Conservation (phyloP, 2,888 invertebrate genomes). For the Nemotelus nigrinus region DNA sequence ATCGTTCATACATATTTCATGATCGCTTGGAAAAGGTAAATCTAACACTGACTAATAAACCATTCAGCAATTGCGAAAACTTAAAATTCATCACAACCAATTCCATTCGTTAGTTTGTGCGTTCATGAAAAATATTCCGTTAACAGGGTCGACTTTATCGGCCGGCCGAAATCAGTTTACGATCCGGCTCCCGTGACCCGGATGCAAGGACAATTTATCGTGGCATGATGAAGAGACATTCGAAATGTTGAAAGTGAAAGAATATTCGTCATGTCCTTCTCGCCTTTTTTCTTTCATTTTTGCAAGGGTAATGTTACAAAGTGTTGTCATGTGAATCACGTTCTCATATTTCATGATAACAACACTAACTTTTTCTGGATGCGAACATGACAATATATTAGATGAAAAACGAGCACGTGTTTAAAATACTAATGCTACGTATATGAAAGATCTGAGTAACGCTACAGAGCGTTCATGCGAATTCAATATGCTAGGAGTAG, state of each 20-base stretch:
- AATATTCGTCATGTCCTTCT: conserved; percentile 16
- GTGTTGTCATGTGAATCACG: conserved; percentile 41
- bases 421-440: conserved; percentile 21
- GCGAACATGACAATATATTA: conserved; percentile 34
- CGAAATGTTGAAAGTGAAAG: conserved; percentile 33
- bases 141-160: conserved; percentile 19
- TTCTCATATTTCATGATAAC: conserved; percentile 38
- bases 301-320: background rate
- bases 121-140: background rate
- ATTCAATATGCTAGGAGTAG: no score
- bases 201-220: conserved; percentile 32
- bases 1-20: no score
- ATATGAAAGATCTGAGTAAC: no score
- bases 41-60: background rate
- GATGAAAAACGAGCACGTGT: conserved; percentile 40
- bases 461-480: no score
- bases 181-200: background rate
- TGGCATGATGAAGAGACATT: conserved; percentile 18
- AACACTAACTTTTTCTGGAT: conserved; percentile 35
- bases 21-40: no score
- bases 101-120: conserved; percentile 14
- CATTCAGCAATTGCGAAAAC: background rate
- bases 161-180: conserved; percentile 20
- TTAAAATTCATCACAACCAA: conserved; percentile 24
- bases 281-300: background rate